phyloP scores from a whole-genome alignment of 2,888 invertebrate genomes.

The Plusia festucae region DNA sequence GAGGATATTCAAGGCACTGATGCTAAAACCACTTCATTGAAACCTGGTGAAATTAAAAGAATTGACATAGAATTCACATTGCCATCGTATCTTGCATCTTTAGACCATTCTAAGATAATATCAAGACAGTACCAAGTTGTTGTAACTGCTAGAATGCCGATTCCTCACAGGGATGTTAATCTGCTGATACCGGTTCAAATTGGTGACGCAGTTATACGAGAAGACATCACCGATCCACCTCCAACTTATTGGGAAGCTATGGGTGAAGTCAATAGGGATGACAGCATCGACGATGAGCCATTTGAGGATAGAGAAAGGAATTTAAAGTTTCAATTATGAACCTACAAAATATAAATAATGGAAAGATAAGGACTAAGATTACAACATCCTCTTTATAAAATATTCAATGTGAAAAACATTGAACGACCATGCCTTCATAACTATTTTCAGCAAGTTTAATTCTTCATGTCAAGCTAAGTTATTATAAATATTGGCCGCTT shows the following conservation, averaged over 20 bases:
- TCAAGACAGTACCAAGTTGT: slow-evolving; percentile 59
- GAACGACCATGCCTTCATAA: too few species aligned
- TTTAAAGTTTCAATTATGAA: slow-evolving; percentile 8
- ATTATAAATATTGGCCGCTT: too few species aligned
- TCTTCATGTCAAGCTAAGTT: too few species aligned
- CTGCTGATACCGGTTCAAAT: slow-evolving; percentile 64
- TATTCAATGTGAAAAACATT: too few species aligned
- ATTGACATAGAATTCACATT: slow-evolving; percentile 50
- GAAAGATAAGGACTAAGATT: neutral
- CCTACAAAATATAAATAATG: neutral
- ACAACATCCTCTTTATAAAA: neutral
- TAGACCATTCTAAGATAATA: slow-evolving; percentile 62
- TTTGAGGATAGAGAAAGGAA: slow-evolving; percentile 5
- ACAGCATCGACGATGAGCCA: slow-evolving; percentile 24
- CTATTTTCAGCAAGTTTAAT: too few species aligned
- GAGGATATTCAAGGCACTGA: slow-evolving; percentile 56
- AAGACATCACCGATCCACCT: slow-evolving; percentile 48
- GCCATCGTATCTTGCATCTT: slow-evolving; percentile 41
- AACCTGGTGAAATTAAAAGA: slow-evolving; percentile 46
- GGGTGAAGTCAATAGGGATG: slow-evolving; percentile 42
- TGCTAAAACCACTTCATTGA: slow-evolving; percentile 52
- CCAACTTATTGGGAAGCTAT: slow-evolving; percentile 65
- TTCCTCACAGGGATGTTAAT: slow-evolving; percentile 60
- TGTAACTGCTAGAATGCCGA: slow-evolving; percentile 59
- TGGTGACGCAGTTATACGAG: slow-evolving; percentile 43